Conservation (phyloP, 2,113 vertebrate species). For the Carassius carassius region DNA sequence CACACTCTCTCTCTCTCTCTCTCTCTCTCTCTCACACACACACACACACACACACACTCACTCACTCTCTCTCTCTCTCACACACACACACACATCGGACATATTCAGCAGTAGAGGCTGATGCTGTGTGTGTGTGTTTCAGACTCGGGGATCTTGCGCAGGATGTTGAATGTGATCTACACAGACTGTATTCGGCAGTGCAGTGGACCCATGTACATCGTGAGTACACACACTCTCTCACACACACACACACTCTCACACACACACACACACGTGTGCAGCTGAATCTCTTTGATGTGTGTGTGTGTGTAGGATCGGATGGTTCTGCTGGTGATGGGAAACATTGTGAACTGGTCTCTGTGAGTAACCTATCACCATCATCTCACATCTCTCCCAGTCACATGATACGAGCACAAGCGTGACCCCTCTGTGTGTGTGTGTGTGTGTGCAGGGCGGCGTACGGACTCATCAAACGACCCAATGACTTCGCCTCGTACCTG, state of each 20-base stretch:
- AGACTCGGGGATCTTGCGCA: constrained; percentile 87
- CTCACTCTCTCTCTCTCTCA: too few species aligned
- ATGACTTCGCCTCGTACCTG: constrained; percentile 96
- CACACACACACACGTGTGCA: background rate
- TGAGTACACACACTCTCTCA: constrained; percentile 65
- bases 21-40: too few species aligned
- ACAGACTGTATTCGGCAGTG: constrained; percentile 93
- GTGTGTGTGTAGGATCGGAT: constrained; percentile 82
- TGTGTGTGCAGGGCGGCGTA: constrained; percentile 83
- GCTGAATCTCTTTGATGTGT: background rate
- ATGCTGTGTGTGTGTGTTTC: constrained; percentile 46
- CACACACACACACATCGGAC: too few species aligned
- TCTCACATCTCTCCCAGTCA: background rate
- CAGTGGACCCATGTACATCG: constrained; percentile 95
- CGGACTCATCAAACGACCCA: constrained; percentile 88
- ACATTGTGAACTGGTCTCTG: constrained; percentile 98
- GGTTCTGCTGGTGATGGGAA: constrained; percentile 96
- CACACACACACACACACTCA: too few species aligned
- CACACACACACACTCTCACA: too few species aligned
- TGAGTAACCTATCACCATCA: constrained; percentile 71
- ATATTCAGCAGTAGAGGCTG: background rate
- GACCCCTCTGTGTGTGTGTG: constrained; percentile 9
- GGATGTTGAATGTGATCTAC: constrained; percentile 89
- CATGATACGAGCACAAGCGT: background rate
- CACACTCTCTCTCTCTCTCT: too few species aligned